phyloP scores from a whole-genome alignment of 2,888 invertebrate genomes.

The Mayetiola destructor region DNA sequence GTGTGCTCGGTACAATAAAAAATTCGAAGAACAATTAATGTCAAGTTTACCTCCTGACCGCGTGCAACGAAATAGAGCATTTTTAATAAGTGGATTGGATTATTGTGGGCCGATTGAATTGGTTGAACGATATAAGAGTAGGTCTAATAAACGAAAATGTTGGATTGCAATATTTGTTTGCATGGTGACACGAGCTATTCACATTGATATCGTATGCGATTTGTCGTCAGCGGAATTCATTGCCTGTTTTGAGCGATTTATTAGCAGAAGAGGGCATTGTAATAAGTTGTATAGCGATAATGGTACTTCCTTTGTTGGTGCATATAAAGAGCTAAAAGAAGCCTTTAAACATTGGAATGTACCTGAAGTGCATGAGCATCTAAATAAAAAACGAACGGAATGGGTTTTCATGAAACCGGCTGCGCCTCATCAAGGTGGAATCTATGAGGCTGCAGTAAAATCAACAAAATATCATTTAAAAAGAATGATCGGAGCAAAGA shows the following conservation, averaged over 20 bases:
- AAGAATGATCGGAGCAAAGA: neutral
- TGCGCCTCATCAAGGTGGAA: slow-evolving; percentile 17
- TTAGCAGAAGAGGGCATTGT: slow-evolving; percentile 22
- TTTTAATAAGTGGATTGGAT: slow-evolving; percentile 19
- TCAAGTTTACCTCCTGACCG: slow-evolving; percentile 20
- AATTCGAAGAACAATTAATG: slow-evolving; percentile 20
- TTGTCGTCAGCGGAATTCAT: slow-evolving; percentile 22
- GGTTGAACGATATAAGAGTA: neutral
- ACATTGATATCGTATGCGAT: slow-evolving; percentile 18
- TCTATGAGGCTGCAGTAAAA: slow-evolving; percentile 18
- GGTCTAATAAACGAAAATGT: slow-evolving; percentile 15
- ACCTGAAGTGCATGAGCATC: neutral
- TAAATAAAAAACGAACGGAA: neutral
- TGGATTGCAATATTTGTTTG: slow-evolving; percentile 23
- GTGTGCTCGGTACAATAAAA: slow-evolving; percentile 15
- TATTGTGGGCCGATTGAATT: slow-evolving; percentile 20
- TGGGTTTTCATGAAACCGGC: slow-evolving; percentile 15
- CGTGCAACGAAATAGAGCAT: slow-evolving; percentile 17
- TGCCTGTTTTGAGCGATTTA: slow-evolving; percentile 22
- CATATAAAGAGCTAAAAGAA: slow-evolving; percentile 13
- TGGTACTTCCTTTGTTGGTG: slow-evolving; percentile 25
- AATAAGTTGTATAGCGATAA: slow-evolving; percentile 22
- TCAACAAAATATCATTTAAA: slow-evolving; percentile 15
- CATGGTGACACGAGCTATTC: slow-evolving; percentile 19
- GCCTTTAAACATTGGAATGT: slow-evolving; percentile 1